phyloP scores from a whole-genome alignment of 2,797 vertebrate species.

The Gymnodraco acuticeps region DNA sequence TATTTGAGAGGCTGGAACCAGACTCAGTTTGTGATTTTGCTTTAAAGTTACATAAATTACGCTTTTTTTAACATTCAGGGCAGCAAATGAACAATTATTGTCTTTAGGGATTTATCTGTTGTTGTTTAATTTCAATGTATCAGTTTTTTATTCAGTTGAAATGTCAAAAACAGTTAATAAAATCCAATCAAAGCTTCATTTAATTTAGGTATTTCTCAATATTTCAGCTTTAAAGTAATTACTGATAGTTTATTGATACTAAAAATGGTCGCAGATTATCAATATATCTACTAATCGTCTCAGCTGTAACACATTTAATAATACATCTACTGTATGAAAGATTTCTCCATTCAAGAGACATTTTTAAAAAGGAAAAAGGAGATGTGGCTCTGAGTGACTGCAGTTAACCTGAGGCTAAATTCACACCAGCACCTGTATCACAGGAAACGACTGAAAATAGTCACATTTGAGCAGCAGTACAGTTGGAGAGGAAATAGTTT shows the following conservation, averaged over 20 bases:
- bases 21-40: too few species aligned
- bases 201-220: background rate
- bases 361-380: background rate
- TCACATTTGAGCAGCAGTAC: constrained; percentile 13
- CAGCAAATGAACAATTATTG: background rate
- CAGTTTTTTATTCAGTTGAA: constrained; percentile 7
- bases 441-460: constrained; percentile 29
- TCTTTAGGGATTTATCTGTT: constrained; percentile 11
- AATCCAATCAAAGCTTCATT: background rate
- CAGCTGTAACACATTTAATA: background rate
- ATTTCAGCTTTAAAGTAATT: constrained; percentile 1
- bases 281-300: background rate
- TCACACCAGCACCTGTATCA: constrained; percentile 35
- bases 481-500: constrained; percentile 35
- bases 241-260: background rate
- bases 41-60: background rate
- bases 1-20: too few species aligned
- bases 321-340: background rate
- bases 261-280: background rate
- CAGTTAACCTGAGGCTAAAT: constrained; percentile 25
- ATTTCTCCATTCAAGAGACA: constrained; percentile 2
- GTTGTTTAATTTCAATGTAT: constrained; percentile 13
- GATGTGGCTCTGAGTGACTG: constrained; percentile 10
- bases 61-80: constrained; percentile 4
- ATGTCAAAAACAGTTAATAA: constrained; percentile 3